phyloP scores from a whole-genome alignment of 2,888 invertebrate species.

The Agriopis leucophaearia region DNA sequence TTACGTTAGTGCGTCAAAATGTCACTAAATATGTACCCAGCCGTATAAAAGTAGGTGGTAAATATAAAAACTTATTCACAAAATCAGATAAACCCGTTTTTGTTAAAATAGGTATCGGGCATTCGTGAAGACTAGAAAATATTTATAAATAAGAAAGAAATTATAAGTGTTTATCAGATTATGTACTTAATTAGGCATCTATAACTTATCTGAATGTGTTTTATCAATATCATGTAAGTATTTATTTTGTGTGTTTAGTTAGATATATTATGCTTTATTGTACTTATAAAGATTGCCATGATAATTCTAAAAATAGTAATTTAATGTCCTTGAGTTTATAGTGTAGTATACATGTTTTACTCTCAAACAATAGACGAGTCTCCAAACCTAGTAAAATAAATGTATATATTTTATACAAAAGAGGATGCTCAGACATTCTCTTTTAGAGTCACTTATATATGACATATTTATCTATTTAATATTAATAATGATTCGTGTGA shows the following conservation, averaged over 20 bases:
- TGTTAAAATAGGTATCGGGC: neutral
- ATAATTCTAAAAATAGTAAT: slow-evolving; percentile 11
- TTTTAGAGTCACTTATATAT: too few relatives aligned
- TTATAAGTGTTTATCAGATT: neutral
- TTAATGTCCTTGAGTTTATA: too few relatives aligned
- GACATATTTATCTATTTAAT: too few relatives aligned
- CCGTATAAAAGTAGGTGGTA: neutral
- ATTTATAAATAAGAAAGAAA: neutral
- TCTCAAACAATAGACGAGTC: slow-evolving; percentile 8
- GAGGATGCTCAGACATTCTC: too few relatives aligned
- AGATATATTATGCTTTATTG: slow-evolving; percentile 19
- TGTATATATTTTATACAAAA: too few relatives aligned
- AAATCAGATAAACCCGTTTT: neutral
- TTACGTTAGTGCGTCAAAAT: neutral
- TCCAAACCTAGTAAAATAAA: neutral
- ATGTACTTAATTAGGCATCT: slow-evolving; percentile 29
- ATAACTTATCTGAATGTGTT: slow-evolving; percentile 8
- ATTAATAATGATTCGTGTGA: too few relatives aligned
- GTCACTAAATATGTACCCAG: neutral
- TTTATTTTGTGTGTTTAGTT: slow-evolving; percentile 30
- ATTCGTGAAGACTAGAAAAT: neutral
- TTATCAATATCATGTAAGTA: slow-evolving; percentile 9
- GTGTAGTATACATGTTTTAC: slow-evolving; percentile 1
- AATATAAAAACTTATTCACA: neutral
- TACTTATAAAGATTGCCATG: slow-evolving; percentile 24